phyloP scores from a whole-genome alignment of 2,888 invertebrate species.

The Sylvicola cinctus region DNA sequence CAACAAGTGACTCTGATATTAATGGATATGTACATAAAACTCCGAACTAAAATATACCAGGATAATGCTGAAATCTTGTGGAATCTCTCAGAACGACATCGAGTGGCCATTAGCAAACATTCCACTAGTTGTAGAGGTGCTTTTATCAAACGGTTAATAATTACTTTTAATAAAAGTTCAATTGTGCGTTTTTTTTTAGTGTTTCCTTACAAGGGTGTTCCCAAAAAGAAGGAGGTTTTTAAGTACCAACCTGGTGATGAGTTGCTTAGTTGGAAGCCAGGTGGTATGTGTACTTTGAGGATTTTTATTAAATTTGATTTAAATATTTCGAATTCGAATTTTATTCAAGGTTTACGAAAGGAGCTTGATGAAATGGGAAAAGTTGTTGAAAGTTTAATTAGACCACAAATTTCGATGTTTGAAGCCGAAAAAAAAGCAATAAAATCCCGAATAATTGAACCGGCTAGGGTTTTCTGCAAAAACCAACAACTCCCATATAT shows the following conservation, averaged over 20 bases:
- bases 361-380: conserved; percentile 19
- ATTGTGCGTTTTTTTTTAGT: background rate
- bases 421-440: conserved; percentile 7
- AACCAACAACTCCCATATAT: background rate
- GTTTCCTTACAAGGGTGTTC: conserved; percentile 1
- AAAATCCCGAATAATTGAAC: conserved; percentile 7
- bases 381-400: conserved; percentile 21
- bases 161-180: too few species aligned
- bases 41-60: conserved; percentile 18
- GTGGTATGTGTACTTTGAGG: conserved; percentile 2
- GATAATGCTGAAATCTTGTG: conserved; percentile 10
- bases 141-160: background rate
- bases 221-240: conserved; percentile 2
- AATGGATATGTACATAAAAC: conserved; percentile 16
- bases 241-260: conserved; percentile 1
- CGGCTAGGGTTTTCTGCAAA: conserved; percentile 5
- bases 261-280: too few species aligned
- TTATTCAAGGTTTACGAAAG: conserved; percentile 4
- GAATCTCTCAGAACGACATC: too few species aligned
- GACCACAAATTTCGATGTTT: conserved; percentile 13
- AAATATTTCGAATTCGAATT: background rate
- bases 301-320: conserved; percentile 9
- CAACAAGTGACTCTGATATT: conserved; percentile 18
- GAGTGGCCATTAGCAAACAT: background rate
- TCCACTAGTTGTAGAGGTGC: background rate